Percentiles rank a stretch among this genome's conserved stretches.
These are phyloP conservation scores for Epirrhoe tristata DNA, from an alignment of 2,888 invertebrate genomes.

Conservation along the genomic window DNA sequence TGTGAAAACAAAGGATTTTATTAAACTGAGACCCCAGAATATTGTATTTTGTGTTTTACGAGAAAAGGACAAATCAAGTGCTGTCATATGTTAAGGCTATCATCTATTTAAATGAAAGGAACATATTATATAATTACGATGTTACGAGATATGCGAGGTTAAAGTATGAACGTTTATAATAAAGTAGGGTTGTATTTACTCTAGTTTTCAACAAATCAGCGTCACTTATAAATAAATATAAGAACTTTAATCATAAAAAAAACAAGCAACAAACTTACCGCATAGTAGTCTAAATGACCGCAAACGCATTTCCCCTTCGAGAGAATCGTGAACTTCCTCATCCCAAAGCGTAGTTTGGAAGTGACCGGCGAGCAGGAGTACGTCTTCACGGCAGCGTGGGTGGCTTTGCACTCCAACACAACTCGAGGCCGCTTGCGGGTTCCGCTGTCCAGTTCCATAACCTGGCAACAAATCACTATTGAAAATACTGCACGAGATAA, in stretches of 20 bases:
- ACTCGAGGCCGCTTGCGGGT: conserved; percentile 62
- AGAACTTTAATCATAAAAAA: too few relatives aligned
- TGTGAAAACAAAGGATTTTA: neutral
- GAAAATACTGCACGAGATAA: conserved; percentile 2
- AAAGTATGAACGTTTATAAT: too few relatives aligned
- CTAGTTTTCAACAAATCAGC: too few relatives aligned
- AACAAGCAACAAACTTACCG: conserved; percentile 50
- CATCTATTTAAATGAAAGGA: too few relatives aligned
- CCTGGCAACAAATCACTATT: conserved; percentile 46
- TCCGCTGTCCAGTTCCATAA: conserved; percentile 64
- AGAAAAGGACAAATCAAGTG: too few relatives aligned
- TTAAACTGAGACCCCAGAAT: too few relatives aligned
- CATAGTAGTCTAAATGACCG: conserved; percentile 54
- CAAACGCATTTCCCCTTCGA: conserved; percentile 68
- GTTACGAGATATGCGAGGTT: too few relatives aligned
- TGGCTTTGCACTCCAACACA: conserved; percentile 62
- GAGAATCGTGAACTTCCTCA: conserved; percentile 51
- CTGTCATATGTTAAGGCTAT: too few relatives aligned
- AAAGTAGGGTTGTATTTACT: too few relatives aligned
- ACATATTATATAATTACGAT: too few relatives aligned
- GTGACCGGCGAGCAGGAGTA: conserved; percentile 58
- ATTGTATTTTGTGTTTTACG: too few relatives aligned
- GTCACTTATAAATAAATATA: too few relatives aligned
- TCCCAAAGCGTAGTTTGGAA: conserved; percentile 57
- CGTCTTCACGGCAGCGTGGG: conserved; percentile 58